A percentile compares a stretch with the other conserved stretches of the same genome.
Conservation (phyloP, 2,113 vertebrate species). For the Bubo blakistoni region DNA sequence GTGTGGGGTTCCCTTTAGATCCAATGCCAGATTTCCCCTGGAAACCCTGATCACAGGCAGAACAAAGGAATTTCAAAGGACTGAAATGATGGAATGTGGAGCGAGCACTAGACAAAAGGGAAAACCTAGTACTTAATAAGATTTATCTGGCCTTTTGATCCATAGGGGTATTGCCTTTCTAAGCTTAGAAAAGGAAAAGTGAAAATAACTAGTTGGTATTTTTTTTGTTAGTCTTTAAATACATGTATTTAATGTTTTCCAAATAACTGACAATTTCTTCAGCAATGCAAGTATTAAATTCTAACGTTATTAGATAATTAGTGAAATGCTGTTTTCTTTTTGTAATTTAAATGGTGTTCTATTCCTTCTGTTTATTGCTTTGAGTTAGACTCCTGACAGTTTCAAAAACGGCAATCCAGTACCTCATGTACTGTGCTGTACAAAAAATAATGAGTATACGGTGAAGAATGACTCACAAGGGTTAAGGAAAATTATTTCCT, state of each 20-base stretch:
- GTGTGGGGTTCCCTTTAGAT: constrained; percentile 70
- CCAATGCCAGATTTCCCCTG: constrained; percentile 65
- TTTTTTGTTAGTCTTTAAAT: not conserved
- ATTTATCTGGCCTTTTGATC: constrained; percentile 69
- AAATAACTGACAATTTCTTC: not conserved
- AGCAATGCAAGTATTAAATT: not conserved
- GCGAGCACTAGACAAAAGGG: constrained; percentile 66
- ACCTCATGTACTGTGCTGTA: not conserved
- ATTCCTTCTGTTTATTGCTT: not conserved
- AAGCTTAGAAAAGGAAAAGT: constrained; percentile 5
- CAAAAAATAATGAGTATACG: not conserved
- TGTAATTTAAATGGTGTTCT: not conserved
- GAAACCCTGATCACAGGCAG: constrained; percentile 60
- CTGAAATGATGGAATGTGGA: constrained; percentile 66
- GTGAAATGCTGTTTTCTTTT: not conserved
- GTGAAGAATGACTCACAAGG: not conserved
- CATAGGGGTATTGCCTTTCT: constrained; percentile 14
- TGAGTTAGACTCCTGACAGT: not conserved
- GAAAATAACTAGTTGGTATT: not conserved
- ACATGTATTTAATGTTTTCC: not conserved
- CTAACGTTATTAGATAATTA: not conserved
- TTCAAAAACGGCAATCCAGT: not conserved
- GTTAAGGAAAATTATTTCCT: not conserved
- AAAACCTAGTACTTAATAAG: constrained; percentile 65
- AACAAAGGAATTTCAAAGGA: constrained; percentile 72